These are phyloP conservation scores for Drymonia ruficornis DNA, from an alignment of 2,888 invertebrate species.

Conservation along the genomic window DNA sequence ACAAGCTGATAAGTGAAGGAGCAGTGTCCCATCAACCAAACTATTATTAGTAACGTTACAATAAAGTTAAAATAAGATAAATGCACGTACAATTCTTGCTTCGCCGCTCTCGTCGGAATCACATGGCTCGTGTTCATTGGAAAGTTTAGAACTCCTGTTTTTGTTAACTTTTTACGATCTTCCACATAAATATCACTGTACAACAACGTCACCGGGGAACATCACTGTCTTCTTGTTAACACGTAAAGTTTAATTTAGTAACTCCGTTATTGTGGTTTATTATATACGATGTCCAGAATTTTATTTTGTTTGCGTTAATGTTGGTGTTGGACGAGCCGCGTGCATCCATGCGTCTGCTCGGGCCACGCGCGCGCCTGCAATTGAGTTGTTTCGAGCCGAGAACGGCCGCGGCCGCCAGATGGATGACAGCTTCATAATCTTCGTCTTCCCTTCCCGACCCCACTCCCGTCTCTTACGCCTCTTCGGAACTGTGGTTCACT, in stretches of 20 bases:
- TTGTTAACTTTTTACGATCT: slow-evolving; percentile 63
- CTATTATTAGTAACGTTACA: slow-evolving; percentile 62
- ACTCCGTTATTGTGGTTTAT: slow-evolving; percentile 27
- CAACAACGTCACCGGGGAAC: slow-evolving; percentile 54
- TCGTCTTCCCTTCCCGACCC: slow-evolving; percentile 56
- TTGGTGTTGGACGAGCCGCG: slow-evolving; percentile 35
- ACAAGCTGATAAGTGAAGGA: slow-evolving; percentile 23
- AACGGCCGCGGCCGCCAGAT: slow-evolving; percentile 59
- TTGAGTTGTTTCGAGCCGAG: slow-evolving; percentile 39
- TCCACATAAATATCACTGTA: slow-evolving; percentile 64
- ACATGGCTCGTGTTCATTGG: slow-evolving; percentile 76
- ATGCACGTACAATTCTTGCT: slow-evolving; percentile 74
- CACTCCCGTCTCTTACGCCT: slow-evolving; percentile 42
- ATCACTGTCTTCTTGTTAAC: slow-evolving; percentile 43
- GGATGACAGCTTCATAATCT: slow-evolving; percentile 75
- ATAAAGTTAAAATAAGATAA: slow-evolving; percentile 66
- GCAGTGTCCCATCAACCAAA: slow-evolving; percentile 29
- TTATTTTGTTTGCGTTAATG: slow-evolving; percentile 43
- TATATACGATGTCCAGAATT: slow-evolving; percentile 35
- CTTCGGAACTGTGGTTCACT: slow-evolving; percentile 43
- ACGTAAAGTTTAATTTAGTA: slow-evolving; percentile 37
- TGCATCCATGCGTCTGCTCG: slow-evolving; percentile 39
- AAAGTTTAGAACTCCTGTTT: slow-evolving; percentile 73
- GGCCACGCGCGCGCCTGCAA: slow-evolving; percentile 64
- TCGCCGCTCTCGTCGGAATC: slow-evolving; percentile 65